Evolutionary conservation across 2,113 vertebrate species (phyloP), one percentile per base, ranked within the genome.

Genomic region (Oryzias woworae): DNA sequence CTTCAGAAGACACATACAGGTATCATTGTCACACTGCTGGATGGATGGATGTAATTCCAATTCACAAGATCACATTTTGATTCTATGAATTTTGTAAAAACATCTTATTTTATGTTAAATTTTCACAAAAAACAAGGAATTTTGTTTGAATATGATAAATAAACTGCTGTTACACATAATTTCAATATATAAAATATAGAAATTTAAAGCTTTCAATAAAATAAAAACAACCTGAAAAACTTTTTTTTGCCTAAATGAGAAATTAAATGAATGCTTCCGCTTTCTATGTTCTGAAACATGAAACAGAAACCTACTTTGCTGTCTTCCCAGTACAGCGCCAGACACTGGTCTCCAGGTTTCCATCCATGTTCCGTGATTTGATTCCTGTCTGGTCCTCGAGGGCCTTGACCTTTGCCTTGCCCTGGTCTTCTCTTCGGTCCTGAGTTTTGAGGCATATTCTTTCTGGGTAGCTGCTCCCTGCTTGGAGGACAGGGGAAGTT

Each of bases 241-340:
- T 1, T 4, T 20, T 20, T 28, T 28, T 5, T 28, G 26, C 26
- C 3, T 28, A 28, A 4, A 68, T 15, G 51, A 0, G 20, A 4
- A 71, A 48, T 60, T 43, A 44, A 44, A 44, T 10, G 7, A 1
- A 1, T 43, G 10, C 14, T 12, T 10, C 43, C 12, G 43, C 8
- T 44, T 44, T 44, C 3, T 13, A 28, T 26, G 17, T 26, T 13
- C n/a, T 55, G 13, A 22, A 14, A 64, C 60, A 5, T 36, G 36
- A 12, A 36, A 36, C n/a, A 55, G 13, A 22, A 16, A 64, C 62
- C 5, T 92, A 98, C 97, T 96, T 99, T 98, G 80, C 96, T 95
- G 80, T 98, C 97, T 85, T 99, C 97, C 97, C 97, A 98, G 84
- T 98, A 99, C 74, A 98, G 93, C 61, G 96, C 97, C 85, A 98